These are phyloP conservation scores for Catostomus latipinnis DNA, from an alignment of 2,797 vertebrate species.

Conservation along the genomic window DNA sequence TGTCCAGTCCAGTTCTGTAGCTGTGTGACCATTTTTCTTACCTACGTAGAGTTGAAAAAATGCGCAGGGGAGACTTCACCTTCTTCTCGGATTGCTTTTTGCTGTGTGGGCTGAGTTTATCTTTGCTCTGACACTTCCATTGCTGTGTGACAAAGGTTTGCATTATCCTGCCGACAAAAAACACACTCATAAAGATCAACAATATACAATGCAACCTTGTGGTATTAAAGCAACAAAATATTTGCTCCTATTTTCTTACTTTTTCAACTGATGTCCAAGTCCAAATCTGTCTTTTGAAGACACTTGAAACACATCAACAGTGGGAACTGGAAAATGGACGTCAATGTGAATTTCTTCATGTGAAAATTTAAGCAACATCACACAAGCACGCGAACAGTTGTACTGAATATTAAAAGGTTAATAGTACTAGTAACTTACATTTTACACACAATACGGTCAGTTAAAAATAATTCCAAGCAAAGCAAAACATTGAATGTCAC, in stretches of 20 bases:
- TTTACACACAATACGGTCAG: no score
- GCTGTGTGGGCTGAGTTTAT: slow-evolving; percentile 84
- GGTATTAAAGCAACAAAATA: not conserved
- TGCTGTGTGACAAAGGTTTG: slow-evolving; percentile 91
- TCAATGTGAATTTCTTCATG: slow-evolving; percentile 1
- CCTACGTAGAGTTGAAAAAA: slow-evolving; percentile 91
- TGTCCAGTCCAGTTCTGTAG: not conserved
- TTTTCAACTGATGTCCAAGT: slow-evolving; percentile 89
- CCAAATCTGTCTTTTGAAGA: slow-evolving; percentile 90
- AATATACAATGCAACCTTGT: not conserved
- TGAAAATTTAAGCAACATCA: not conserved
- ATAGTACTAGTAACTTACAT: not conserved
- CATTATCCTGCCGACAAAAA: slow-evolving; percentile 82
- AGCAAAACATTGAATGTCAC: no score
- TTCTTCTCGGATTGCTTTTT: slow-evolving; percentile 88
- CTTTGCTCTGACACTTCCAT: slow-evolving; percentile 88
- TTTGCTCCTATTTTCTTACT: slow-evolving; percentile 75
- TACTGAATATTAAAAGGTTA: slow-evolving; percentile 2
- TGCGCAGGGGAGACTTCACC: slow-evolving; percentile 89
- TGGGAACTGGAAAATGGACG: slow-evolving; percentile 79
- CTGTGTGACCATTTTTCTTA: slow-evolving; percentile 53
- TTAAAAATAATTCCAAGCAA: no score
- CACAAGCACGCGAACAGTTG: no score
- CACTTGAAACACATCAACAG: slow-evolving; percentile 90
- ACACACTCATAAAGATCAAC: slow-evolving; percentile 5